Base-by-base conservation (phyloP, 2,797 vertebrate species). In the Thaleichthys pacificus region DNA sequence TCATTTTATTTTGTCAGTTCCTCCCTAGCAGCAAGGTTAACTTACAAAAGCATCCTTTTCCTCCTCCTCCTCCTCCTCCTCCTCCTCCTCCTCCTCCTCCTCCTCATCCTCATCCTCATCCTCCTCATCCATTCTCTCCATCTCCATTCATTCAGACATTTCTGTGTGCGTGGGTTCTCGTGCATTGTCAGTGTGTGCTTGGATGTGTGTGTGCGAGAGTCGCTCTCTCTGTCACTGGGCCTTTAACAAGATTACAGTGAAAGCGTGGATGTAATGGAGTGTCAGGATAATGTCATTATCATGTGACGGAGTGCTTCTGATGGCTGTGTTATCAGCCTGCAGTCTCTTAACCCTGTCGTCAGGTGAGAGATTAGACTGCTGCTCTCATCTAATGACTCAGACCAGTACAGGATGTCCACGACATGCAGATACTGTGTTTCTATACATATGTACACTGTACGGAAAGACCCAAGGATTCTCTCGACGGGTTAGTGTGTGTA, bases 261-360 rank as follows among this genome's bases (percentile, higher is more conserved):
- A 12, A n/a, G 51, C 5, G 64, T 22, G 51, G 66, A 68, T 30
- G 51, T n/a, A 21, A 57, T 57, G 28, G 51, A 28, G n/a, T 56
- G 66, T 19, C 49, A 21, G 49, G n/a, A 12, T 32, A 68, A 68
- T 57, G 51, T 57, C 4, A 32, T 56, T 68, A 57, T n/a, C 26
- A 54, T 68, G 47, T 68, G 66, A 68, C 30, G 3, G 24, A 68
- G 66, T 68, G 66, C 49, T 32, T 54, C 26, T 32, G 49, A 68
- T 54, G 26, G 49, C 66, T 68, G 15, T 68, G 24, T 56, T 30
- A 68, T 68, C 49, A 54, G 21, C 56, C 24, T 4, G n/a, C 17
- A 30, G 66, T 68, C 49, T 54, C 66, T 68, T 68, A 68, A 68
- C 26, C 64, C 26, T 54, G 66, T 54, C 28, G 8, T 56, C 49